Base-by-base conservation (phyloP, 1,140 invertebrate species). In the Paraescarpia echinospica region DNA sequence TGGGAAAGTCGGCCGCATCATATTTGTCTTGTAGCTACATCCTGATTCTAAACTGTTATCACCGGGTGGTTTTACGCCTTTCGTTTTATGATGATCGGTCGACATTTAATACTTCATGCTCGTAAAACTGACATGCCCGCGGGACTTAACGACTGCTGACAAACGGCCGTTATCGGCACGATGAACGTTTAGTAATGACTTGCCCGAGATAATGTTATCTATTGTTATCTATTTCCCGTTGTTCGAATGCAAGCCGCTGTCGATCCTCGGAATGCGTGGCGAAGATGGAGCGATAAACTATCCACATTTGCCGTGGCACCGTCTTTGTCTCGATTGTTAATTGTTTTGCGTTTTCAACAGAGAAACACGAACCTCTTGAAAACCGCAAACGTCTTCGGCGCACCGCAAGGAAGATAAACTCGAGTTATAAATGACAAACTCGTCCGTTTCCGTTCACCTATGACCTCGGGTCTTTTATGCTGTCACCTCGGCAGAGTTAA, bases 121-220 rank as follows among this genome's bases (percentile, higher is more conserved):
- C 59, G 59, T 77, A 77, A 77, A 77, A 77, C 12, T 77, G 59
- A 27, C 59, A 77, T 77, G 59, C 22, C 59, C 59, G 9, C 59
- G 22, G 59, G 59, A 18, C 27, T 77, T 22, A 77, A 77, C 59
- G 59, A 77, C 59, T 2, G 27, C 59, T 77, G 59, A 77, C 59
- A 77, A 77, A 77, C 59, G 59, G 59, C 59, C 22, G 59, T 77
- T 77, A 77, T 77, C 59, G 22, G 59, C 22, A 18, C 18, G 59
- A 77, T 77, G 59, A 77, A 77, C 59, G 59, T 77, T 77, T 77
- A 77, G 59, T 77, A 77, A 77, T 77, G 59, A 77, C 59, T 77
- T 27, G 59, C 59, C 27, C 14, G 59, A 27, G 59, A 77, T 77
- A 77, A 77, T 77, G 59, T 77, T 77, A 77, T 77, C 59, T 77